Base-by-base conservation (phyloP, 1,140 invertebrate species). In the Atopsyche davidsoni region DNA sequence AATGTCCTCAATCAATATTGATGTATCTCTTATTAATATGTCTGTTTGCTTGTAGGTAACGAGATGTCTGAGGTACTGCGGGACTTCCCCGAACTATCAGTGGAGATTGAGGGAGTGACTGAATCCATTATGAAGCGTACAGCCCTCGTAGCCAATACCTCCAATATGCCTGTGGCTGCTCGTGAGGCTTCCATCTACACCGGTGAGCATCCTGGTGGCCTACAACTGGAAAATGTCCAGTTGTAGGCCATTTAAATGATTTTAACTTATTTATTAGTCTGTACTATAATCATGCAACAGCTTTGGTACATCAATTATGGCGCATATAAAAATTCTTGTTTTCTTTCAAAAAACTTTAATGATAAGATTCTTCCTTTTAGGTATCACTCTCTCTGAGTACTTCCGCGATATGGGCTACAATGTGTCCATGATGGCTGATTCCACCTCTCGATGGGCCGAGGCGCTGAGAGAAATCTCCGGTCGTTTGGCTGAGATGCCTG, bases 371-470 rank as follows among this genome's bases (percentile, higher is more conserved):
- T 48, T 14, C 44, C 53, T 62, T 51, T 19, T 60, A 85, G 91
- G 92, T 67, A 99, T 99, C 68, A 99, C 96, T 0, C 72, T 99
- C 2, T 96, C 95, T 18, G 96, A 98, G 73, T 99, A 98, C 72
- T 99, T 98, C 80, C 79, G 87, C 68, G 95, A 99, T 70, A 98
- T 99, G 96, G 97, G 97, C 73, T 97, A 98, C 80, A 96, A 99
- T 68, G 96, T 99, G 19, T 96, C 96, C 46, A 99, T 99, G 97
- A 99, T 99, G 97, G 97, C 97, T 62, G 97, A 99, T 75, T 99
- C 96, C n/a, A 99, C 97, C 10, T 99, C 96, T 16, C 92, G 97
- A 78, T 99, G 97, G 97, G 97, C 97, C 43, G 97, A 99, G 75
- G 96, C 96, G 62, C 79, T 99, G 67, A 83, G 97, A 83, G 97